Evolutionary conservation across 2,113 vertebrate genomes (phyloP).

Genomic region (Petroica traversi): DNA sequence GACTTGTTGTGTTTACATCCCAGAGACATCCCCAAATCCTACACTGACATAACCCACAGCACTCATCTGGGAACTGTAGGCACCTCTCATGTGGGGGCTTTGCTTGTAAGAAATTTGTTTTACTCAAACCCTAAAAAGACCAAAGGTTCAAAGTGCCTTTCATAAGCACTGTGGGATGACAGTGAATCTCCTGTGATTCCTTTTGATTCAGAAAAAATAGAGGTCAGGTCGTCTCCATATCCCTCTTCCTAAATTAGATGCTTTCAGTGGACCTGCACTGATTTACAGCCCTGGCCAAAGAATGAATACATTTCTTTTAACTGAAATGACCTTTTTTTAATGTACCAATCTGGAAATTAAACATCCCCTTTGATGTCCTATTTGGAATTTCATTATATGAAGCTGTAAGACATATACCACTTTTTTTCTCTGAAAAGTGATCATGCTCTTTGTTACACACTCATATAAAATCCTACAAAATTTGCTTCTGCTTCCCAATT

Average conservation of each 20-base stretch:
- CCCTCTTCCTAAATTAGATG: neutral
- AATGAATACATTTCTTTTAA: neutral
- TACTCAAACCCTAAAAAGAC: neutral
- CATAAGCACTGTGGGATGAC: neutral
- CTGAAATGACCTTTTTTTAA: neutral
- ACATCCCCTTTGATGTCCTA: neutral
- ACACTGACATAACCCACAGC: neutral
- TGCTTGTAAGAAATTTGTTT: neutral
- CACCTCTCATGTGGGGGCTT: neutral
- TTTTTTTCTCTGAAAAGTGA: neutral
- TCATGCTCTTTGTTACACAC: neutral
- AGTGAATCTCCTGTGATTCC: neutral
- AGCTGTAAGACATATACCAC: neutral
- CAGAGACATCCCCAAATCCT: neutral
- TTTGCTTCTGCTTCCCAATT: neutral
- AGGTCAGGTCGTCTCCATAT: neutral
- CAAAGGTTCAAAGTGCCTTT: neutral
- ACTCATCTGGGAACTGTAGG: accelerated
- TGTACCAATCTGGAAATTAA: neutral
- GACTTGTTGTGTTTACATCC: neutral
- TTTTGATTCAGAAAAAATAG: neutral
- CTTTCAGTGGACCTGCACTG: neutral
- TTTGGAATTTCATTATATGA: neutral
- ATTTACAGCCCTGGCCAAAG: neutral
- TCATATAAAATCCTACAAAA: neutral